Base-by-base conservation (phyloP, 2,113 vertebrate species). In the Haemorhous mexicanus region DNA sequence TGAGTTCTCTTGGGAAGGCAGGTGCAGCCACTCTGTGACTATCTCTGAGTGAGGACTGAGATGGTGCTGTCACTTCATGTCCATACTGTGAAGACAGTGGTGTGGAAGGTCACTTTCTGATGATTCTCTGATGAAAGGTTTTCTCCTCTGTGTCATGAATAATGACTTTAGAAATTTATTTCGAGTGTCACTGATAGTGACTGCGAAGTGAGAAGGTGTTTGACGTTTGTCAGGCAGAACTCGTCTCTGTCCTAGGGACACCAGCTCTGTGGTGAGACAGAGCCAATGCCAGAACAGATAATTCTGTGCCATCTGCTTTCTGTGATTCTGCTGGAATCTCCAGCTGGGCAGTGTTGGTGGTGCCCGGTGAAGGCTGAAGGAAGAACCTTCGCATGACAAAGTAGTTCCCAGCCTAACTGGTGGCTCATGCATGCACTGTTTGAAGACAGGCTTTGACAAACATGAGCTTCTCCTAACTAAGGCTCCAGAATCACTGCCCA, bases 251-350 rank as follows among this genome's bases (percentile, higher is more conserved):
- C 46, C 49, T 84, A 19, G 20, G 9, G 6, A 33, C 32, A 41
- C 22, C n/a, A 30, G 41, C 1, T 3, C 49, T 24, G 14, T 56
- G 64, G 49, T 89, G 73, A 70, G 52, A 70, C 14, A 74, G 75
- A 81, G n/a, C 7, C 12, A n/a, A 47, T 70, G 90, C 82, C 78
- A 91, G 87, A 49, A 75, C 14, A 10, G 59, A 62, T 79, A 62
- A 94, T 56, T 83, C 33, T 73, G 24, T 90, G 72, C 84, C 90
- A 90, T 89, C 94, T 55, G 39, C 55, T 87, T 96, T 94, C 66
- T 93, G 84, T 41, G 53, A 66, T 41, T 70, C 62, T 78, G 33
- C 50, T 79, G 50, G 10, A 49, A 13, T 23, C 68, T 91, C 62
- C 84, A 43, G 39, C 22, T 62, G 66, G 58, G 41, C 67, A 83